These are phyloP conservation scores for Thysanoteuthis rhombus DNA, from an alignment of 2,888 invertebrate species.

Conservation along the genomic window DNA sequence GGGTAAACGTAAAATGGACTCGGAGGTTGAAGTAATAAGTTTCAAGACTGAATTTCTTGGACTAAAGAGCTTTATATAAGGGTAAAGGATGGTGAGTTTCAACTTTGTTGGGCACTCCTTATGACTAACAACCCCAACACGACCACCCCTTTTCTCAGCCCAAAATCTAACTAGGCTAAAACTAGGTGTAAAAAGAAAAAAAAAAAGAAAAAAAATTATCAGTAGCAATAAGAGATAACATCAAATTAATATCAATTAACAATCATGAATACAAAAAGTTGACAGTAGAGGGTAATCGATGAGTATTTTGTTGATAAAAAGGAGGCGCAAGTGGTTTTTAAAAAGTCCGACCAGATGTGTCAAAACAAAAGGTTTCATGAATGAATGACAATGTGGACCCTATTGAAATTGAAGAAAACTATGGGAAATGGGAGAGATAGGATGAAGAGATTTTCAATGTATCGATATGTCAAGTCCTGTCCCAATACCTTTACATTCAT, in stretches of 20 bases:
- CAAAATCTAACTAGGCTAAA: neutral
- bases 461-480: conserved; percentile 12
- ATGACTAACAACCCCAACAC: neutral
- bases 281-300: too few species aligned
- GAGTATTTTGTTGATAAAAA: neutral
- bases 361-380: neutral
- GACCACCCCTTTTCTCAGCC: neutral
- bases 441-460: neutral
- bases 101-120: neutral
- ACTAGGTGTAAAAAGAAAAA: neutral
- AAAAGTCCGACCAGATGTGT: neutral
- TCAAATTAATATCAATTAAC: too few species aligned
- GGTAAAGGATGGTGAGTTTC: too few species aligned
- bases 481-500: neutral
- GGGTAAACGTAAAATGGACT: too few species aligned
- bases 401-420: neutral
- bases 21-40: too few species aligned
- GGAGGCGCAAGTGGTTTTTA: neutral
- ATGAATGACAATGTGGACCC: neutral
- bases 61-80: too few species aligned
- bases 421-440: neutral
- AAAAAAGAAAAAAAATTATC: neutral
- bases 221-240: neutral
- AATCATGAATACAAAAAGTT: too few species aligned
- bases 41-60: too few species aligned